phyloP scores from a whole-genome alignment of 2,888 invertebrate genomes.

The Amphipyra berbera region DNA sequence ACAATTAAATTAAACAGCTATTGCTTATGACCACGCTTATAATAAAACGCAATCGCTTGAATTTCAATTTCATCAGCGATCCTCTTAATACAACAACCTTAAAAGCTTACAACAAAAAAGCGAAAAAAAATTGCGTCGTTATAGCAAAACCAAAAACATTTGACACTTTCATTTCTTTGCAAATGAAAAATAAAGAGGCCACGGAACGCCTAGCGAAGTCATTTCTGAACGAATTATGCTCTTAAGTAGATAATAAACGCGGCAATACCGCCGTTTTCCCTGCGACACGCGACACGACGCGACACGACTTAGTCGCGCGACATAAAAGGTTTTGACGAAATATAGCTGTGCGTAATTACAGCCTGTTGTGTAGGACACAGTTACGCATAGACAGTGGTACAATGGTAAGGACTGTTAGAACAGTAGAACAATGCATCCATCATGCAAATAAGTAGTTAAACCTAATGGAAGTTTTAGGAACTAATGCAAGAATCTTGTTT shows the following conservation, averaged over 20 bases:
- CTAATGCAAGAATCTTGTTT: conserved; percentile 48
- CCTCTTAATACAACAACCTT: conserved; percentile 35
- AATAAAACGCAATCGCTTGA: conserved; percentile 31
- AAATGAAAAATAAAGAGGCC: conserved; percentile 63
- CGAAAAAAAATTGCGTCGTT: conserved; percentile 47
- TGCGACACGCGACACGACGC: conserved; percentile 45
- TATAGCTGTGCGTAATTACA: conserved; percentile 47
- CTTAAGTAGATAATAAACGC: conserved; percentile 63
- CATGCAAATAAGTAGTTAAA: conserved; percentile 47
- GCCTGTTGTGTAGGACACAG: conserved; percentile 26
- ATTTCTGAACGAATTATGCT: conserved; percentile 61
- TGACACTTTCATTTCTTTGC: conserved; percentile 59
- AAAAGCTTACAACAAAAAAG: conserved; percentile 43
- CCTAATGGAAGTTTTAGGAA: conserved; percentile 39
- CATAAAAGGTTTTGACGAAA: conserved; percentile 44
- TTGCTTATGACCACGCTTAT: conserved; percentile 15
- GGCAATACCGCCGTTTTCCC: conserved; percentile 35
- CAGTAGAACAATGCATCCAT: conserved; percentile 44
- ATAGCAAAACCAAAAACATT: conserved; percentile 61
- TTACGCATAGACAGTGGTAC: conserved; percentile 28
- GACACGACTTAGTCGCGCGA: conserved; percentile 41
- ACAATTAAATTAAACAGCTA: conserved; percentile 38
- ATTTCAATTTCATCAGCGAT: conserved; percentile 46
- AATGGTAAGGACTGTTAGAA: conserved; percentile 25
- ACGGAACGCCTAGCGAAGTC: conserved; percentile 47